Base-by-base conservation (phyloP, 2,888 invertebrate species). In the Volucella inanis region DNA sequence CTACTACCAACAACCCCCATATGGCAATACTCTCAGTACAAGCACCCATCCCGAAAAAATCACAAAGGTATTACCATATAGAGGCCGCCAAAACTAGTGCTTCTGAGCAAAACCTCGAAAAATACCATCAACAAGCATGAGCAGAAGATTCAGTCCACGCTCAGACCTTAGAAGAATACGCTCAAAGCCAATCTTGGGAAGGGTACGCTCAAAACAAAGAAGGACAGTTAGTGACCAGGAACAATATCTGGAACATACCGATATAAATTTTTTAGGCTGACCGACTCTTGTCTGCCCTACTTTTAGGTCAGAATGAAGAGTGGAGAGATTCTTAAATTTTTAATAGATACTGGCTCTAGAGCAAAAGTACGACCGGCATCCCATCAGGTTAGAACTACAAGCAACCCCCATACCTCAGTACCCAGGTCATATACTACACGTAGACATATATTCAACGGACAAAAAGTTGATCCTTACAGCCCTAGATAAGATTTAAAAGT, bases 401-500 rank as follows among this genome's bases (percentile, higher is more conserved):
- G 11, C 52, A 11, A 84, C 84, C 0, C 78, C 84, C 1, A 84
- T 74, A 4, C 84, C 84, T 0, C 45, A 84, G 39, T 65, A 76
- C 31, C 80, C 76, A 8, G 67, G 72, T 8, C 76, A 80, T 1
- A 75, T 68, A 4, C 10, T 80, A n/a, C 72, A 65, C 54, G 50
- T 79, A 11, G 59, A 71, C 50, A 81, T 76, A 3, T 75, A 57
- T 49, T 57, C 65, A 31, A 75, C 65, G 3, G 41, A 67, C 11
- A 22, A 41, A 43, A 49, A 81, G 43, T 43, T 43, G 38, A 41
- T 57, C 6, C 57, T 68, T 4, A 75, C 75, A 0, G 70, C 75
- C 12, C n/a, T 79, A 43, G 76, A 81, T 49, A 86, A 80, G 62
- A 70, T 77, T 3, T 64, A 64, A n/a, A 65, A 77, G 38, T 77